Base-by-base conservation (phyloP, 2,888 invertebrate species). In the Heliconius sara region DNA sequence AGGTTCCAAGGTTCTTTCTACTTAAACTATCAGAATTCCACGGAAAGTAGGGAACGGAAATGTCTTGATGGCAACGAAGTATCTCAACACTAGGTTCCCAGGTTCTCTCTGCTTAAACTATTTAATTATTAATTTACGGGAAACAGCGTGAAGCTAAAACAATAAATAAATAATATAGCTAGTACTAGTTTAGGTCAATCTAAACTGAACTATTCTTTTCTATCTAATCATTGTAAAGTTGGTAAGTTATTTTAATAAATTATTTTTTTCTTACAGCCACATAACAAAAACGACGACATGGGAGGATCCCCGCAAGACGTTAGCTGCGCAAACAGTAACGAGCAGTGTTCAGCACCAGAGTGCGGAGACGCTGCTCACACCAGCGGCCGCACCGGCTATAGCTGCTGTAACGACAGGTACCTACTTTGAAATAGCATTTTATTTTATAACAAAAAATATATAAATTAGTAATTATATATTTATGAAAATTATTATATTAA, bases 281-380 rank as follows among this genome's bases (percentile, higher is more conserved):
- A 96, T 97, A 92, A 97, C 98, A 86, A 97, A 98, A 92, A 97
- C 98, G 82, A 98, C 98, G 86, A 98, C 98, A 89, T 98, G 98
- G 98, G 98, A 98, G 90, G 98, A 98, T 92, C 98, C 98, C 13
- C 96, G 98, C 85, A 98, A 98, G 92, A 97, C 97, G 39, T 95
- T 97, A 78, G 97, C 97, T 34, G 96, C 97, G 71, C 96, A 96
- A 89, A 94, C 95, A 66, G 95, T 95, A 79, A 92, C 95, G 12
- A 88, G 87, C 74, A 90, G 90, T 39, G 95, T 95, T 71, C 94
- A 94, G 90, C 94, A 95, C 78, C 96, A 96, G 88, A 96, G 94
- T 85, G 93, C 93, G 0, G 95, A 95, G 85, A 88, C 95, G 60
- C 87, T 94, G 81, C 90, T 94, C 74, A 89, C 93, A 63, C 95